A percentile compares a stretch with the other conserved stretches of the same genome.
These are phyloP conservation scores for Phyllotreta striolata DNA, from an alignment of 2,888 invertebrate genomes.

Conservation along the genomic window DNA sequence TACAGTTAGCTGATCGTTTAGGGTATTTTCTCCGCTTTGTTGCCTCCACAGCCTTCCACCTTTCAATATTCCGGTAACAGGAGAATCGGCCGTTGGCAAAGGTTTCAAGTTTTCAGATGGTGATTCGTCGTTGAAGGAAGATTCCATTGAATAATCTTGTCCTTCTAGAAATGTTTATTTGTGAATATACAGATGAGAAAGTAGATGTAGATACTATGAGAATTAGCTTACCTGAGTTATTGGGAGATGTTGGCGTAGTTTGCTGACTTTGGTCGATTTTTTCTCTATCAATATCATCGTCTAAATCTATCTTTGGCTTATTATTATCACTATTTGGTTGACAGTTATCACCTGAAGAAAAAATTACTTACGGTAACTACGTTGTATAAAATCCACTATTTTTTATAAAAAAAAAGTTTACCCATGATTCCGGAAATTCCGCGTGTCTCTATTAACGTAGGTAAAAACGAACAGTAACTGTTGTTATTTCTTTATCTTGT, in stretches of 20 bases:
- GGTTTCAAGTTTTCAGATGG: conserved; percentile 31
- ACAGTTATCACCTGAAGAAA: conserved; percentile 51
- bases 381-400: conserved; percentile 20
- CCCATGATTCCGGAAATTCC: conserved; percentile 2
- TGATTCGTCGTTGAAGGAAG: conserved; percentile 39
- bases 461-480: not conserved
- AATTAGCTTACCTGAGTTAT: conserved; percentile 48
- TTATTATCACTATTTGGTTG: conserved; percentile 52
- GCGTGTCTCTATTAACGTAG: no score
- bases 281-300: conserved; percentile 55
- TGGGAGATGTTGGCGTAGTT: conserved; percentile 60
- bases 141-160: conserved; percentile 61
- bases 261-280: conserved; percentile 63
- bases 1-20: conserved; percentile 37
- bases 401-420: not conserved
- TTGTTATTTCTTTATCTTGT: conserved; percentile 37
- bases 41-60: conserved; percentile 80
- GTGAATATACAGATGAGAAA: not conserved
- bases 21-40: conserved; percentile 46
- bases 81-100: conserved; percentile 57
- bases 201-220: no score
- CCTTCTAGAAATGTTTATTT: conserved; percentile 41
- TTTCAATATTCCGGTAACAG: conserved; percentile 78
- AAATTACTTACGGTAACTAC: conserved; percentile 6
- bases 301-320: conserved; percentile 44